Conservation (phyloP, 2,888 invertebrate species). For the Meghimatium bilineatum region DNA sequence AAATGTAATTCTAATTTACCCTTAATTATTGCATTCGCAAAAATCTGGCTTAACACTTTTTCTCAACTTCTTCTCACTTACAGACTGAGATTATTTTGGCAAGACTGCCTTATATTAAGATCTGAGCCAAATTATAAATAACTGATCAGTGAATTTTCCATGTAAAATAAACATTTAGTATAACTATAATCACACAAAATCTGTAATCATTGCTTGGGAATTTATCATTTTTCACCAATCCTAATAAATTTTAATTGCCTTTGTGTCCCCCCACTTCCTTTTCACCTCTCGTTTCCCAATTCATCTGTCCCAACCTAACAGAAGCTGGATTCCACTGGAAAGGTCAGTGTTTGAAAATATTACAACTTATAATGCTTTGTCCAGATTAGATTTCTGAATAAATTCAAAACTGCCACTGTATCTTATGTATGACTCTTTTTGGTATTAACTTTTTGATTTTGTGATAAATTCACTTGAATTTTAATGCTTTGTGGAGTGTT, state of each 20-base stretch:
- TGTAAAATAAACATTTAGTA: background rate
- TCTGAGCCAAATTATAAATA: background rate
- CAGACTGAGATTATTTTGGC: background rate
- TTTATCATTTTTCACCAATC: background rate
- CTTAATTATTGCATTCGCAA: background rate
- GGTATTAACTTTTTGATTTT: background rate
- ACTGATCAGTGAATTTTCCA: background rate
- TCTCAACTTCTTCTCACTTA: background rate
- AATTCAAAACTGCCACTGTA: background rate
- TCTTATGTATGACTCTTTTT: background rate
- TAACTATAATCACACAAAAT: background rate
- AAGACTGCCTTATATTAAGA: background rate
- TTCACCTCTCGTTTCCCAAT: background rate
- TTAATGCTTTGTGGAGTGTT: background rate
- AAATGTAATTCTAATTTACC: background rate
- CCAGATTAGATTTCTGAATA: background rate
- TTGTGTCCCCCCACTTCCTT: slow-evolving; percentile 4
- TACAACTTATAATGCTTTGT: background rate
- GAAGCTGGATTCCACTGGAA: slow-evolving; percentile 43
- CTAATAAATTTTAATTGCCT: background rate
- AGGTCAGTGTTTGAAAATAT: slow-evolving; percentile 38
- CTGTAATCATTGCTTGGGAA: background rate
- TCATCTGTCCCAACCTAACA: slow-evolving; percentile 21
- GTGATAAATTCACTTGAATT: background rate
- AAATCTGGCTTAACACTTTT: background rate